These are phyloP conservation scores for Epirrhoe tristata DNA, from an alignment of 2,888 invertebrate genomes.

Conservation along the genomic window DNA sequence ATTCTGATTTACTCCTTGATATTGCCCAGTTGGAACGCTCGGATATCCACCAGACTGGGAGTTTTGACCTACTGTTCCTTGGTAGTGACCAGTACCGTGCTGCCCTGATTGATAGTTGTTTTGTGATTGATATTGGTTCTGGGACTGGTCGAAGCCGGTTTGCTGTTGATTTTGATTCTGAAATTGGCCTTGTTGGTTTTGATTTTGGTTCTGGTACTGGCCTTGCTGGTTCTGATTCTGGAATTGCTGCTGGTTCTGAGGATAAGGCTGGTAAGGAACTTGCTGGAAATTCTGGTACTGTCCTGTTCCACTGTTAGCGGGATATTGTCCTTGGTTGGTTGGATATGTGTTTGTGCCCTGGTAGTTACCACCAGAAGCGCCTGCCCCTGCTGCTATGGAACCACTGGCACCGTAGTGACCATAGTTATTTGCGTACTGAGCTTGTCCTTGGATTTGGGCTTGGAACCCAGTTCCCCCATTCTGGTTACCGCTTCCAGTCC, in stretches of 20 bases:
- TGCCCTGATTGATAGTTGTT: conserved; percentile 41
- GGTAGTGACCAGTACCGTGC: conserved; percentile 34
- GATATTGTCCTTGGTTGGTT: conserved; percentile 16
- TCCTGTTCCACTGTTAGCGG: conserved; percentile 17
- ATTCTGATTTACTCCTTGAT: background rate
- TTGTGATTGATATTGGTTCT: conserved; percentile 46
- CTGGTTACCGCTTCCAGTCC: conserved; percentile 45
- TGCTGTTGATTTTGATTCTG: conserved; percentile 45
- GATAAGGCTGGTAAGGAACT: conserved; percentile 47
- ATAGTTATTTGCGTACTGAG: conserved; percentile 26
- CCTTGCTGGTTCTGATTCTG: conserved; percentile 48
- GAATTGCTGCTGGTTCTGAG: conserved; percentile 43
- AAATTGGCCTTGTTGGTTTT: conserved; percentile 42
- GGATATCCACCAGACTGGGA: conserved; percentile 34
- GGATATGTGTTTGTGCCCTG: conserved; percentile 14
- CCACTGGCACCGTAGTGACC: conserved; percentile 38
- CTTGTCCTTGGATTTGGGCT: conserved; percentile 43
- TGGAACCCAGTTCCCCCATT: conserved; percentile 31
- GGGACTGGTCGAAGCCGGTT: conserved; percentile 10
- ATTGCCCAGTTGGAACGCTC: conserved; percentile 21
- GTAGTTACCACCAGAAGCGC: conserved; percentile 20
- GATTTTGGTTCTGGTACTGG: conserved; percentile 39
- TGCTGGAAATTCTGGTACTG: conserved; percentile 23
- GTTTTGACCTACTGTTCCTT: conserved; percentile 34
- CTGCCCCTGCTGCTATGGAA: conserved; percentile 24